Evolutionary conservation across 2,888 invertebrate species (phyloP).

Genomic region (Agrypnus murinus): DNA sequence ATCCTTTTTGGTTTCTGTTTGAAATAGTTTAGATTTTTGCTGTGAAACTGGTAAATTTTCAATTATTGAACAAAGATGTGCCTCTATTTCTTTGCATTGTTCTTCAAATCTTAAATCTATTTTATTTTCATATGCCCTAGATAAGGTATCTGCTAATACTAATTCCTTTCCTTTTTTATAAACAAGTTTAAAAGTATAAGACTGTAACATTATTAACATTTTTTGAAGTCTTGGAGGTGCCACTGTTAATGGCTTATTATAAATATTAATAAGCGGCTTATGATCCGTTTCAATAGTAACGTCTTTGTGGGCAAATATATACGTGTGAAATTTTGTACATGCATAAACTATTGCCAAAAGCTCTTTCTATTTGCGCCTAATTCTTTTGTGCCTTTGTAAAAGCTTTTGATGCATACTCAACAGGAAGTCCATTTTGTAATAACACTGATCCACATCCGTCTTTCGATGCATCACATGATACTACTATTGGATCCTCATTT

Average conservation of each 20-base stretch:
- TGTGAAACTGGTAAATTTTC: no score
- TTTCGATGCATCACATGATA: no score
- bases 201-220: conserved; percentile 35
- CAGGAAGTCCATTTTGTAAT: conserved; percentile 1
- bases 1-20: no score
- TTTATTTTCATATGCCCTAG: neutral
- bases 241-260: conserved; percentile 42
- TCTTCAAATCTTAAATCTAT: no score
- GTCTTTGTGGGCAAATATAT: conserved; percentile 52
- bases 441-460: no score
- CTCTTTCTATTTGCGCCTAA: conserved; percentile 22
- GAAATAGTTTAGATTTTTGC: no score
- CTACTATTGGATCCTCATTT: no score
- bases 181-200: neutral
- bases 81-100: no score
- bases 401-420: conserved; percentile 19
- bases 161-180: conserved; percentile 12
- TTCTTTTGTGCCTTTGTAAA: conserved; percentile 8
- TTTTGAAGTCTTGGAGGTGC: conserved; percentile 49
- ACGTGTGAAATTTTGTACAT: conserved; percentile 35
- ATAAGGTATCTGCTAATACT: neutral
- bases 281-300: conserved; percentile 56
- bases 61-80: no score
- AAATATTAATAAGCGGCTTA: conserved; percentile 41
- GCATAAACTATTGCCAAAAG: neutral